phyloP scores from a whole-genome alignment of 2,888 invertebrate species.

The Bhutanitis thaidina region DNA sequence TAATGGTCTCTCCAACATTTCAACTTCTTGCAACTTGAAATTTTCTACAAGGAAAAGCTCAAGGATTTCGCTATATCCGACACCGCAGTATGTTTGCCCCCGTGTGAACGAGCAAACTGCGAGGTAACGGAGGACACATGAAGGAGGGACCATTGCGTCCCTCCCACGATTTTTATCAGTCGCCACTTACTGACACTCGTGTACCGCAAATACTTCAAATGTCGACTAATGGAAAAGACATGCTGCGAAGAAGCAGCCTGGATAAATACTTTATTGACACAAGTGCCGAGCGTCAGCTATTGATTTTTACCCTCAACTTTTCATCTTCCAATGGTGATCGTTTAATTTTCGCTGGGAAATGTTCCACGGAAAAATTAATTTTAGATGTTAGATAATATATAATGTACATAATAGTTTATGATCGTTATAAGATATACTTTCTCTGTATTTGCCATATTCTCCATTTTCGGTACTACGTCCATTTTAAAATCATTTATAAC shows the following conservation, averaged over 20 bases:
- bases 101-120: slow-evolving; percentile 24
- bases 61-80: neutral
- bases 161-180: slow-evolving; percentile 51
- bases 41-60: neutral
- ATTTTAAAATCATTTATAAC: no score
- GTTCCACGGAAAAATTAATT: no score
- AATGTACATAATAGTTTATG: no score
- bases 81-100: slow-evolving; percentile 11
- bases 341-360: no score
- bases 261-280: slow-evolving; percentile 77
- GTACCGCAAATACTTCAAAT: slow-evolving; percentile 72
- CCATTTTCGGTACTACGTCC: no score
- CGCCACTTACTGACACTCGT: slow-evolving; percentile 66
- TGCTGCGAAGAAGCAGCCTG: slow-evolving; percentile 64
- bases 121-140: slow-evolving; percentile 18
- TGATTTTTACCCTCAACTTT: slow-evolving; percentile 22
- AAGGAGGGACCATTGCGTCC: slow-evolving; percentile 27
- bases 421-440: no score
- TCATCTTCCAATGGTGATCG: neutral
- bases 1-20: no score
- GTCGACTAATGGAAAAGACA: slow-evolving; percentile 78
- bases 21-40: neutral
- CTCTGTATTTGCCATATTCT: no score
- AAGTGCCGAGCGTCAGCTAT: slow-evolving; percentile 51
- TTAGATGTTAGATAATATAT: no score